Conservation (phyloP, 2,888 invertebrate species). For the Argyresthia goedartella region DNA sequence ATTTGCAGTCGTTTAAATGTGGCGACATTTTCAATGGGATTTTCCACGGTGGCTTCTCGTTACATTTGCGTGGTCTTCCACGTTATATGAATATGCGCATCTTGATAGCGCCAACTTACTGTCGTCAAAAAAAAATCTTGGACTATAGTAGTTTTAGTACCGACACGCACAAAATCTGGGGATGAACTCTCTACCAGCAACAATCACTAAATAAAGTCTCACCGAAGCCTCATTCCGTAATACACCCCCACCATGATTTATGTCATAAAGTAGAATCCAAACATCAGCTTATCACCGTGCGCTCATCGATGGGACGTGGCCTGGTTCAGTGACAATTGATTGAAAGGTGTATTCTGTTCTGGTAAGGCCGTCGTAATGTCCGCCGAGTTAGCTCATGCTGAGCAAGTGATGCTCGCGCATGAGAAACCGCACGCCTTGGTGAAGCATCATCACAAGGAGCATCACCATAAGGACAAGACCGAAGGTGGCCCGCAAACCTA, state of each 20-base stretch:
- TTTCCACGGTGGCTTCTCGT: no score
- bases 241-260: background rate
- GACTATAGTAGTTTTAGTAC: no score
- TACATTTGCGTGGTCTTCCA: no score
- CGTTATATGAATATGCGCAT: no score
- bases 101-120: no score
- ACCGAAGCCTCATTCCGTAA: background rate
- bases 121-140: no score
- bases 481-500: conserved; percentile 40
- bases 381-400: conserved; percentile 64
- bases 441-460: conserved; percentile 25
- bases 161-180: no score
- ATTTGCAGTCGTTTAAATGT: no score
- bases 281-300: conserved; percentile 26
- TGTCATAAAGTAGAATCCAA: conserved; percentile 3
- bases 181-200: no score
- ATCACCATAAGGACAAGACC: conserved; percentile 31
- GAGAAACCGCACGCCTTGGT: conserved; percentile 44
- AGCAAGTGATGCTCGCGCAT: conserved; percentile 67
- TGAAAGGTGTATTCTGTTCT: conserved; percentile 66
- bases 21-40: no score
- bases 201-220: no score
- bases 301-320: conserved; percentile 29
- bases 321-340: conserved; percentile 24
- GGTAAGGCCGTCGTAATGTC: conserved; percentile 66